A percentile compares a stretch with the other conserved stretches of the same genome.
phyloP scores from a whole-genome alignment of 2,797 vertebrate genomes.

The Manis javanica region DNA sequence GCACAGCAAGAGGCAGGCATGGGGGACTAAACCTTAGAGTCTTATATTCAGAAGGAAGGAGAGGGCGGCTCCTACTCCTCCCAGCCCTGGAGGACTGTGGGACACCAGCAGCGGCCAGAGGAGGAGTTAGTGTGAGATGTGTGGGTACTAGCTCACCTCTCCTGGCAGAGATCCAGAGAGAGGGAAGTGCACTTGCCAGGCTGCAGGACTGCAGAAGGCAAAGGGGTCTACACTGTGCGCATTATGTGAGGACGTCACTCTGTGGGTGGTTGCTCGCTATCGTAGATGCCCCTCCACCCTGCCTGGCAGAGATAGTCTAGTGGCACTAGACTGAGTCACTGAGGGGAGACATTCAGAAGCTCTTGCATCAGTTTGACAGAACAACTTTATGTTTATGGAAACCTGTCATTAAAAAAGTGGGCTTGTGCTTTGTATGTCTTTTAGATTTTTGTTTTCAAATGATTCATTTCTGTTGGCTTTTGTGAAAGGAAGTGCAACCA shows the following conservation, averaged over 20 bases:
- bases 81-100: not conserved
- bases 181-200: fast-evolving
- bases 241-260: not conserved
- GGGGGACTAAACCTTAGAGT: not conserved
- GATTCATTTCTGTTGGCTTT: not conserved
- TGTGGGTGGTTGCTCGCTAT: not conserved
- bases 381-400: not conserved
- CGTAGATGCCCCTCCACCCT: no score
- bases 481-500: not conserved
- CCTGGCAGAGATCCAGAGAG: not conserved
- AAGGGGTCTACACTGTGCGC: fast-evolving
- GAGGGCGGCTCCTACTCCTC: not conserved
- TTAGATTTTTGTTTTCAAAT: not conserved
- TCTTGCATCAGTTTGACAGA: not conserved
- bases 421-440: not conserved
- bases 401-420: not conserved
- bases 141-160: not conserved
- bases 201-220: not conserved
- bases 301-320: not conserved
- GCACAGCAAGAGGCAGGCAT: not conserved
- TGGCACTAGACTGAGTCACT: fast-evolving
- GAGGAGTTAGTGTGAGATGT: not conserved
- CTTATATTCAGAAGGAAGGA: not conserved
- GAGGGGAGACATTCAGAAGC: not conserved
- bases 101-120: not conserved